These are phyloP conservation scores for Catharus minimus DNA, from an alignment of 2,113 vertebrate species.

Conservation along the genomic window DNA sequence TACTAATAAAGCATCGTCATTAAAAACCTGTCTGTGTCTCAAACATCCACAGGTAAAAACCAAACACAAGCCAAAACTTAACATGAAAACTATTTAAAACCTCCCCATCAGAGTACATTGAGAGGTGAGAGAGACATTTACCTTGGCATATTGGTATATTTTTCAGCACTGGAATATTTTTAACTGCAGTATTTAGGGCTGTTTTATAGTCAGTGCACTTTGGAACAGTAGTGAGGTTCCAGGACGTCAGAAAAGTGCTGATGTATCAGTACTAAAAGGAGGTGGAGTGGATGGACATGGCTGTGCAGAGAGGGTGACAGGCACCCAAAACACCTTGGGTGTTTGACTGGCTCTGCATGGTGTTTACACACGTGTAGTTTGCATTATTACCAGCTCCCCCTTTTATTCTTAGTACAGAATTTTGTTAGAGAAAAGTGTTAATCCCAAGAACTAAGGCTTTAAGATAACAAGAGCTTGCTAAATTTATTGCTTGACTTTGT, in stretches of 20 bases:
- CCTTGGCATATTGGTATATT: background rate
- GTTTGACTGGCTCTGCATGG: background rate
- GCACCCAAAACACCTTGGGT: background rate
- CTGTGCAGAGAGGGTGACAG: background rate
- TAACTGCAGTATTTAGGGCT: background rate
- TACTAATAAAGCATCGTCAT: background rate
- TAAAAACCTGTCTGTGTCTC: background rate
- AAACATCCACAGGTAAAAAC: background rate
- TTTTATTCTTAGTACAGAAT: background rate
- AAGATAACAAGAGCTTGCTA: background rate
- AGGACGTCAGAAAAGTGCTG: background rate
- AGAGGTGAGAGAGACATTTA: background rate
- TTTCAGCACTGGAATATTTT: background rate
- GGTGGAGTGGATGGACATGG: background rate
- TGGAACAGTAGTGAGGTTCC: background rate
- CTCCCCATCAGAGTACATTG: fast-evolving
- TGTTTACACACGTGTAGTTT: background rate
- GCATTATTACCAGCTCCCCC: background rate
- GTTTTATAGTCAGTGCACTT: background rate
- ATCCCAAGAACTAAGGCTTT: background rate
- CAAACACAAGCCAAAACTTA: background rate
- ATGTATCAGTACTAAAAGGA: background rate
- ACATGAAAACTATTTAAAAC: background rate
- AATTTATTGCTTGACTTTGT: background rate
- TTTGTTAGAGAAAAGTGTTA: background rate